These are phyloP conservation scores for Drosophila leontia DNA, from an alignment of 1,140 invertebrate genomes.

Conservation along the genomic window DNA sequence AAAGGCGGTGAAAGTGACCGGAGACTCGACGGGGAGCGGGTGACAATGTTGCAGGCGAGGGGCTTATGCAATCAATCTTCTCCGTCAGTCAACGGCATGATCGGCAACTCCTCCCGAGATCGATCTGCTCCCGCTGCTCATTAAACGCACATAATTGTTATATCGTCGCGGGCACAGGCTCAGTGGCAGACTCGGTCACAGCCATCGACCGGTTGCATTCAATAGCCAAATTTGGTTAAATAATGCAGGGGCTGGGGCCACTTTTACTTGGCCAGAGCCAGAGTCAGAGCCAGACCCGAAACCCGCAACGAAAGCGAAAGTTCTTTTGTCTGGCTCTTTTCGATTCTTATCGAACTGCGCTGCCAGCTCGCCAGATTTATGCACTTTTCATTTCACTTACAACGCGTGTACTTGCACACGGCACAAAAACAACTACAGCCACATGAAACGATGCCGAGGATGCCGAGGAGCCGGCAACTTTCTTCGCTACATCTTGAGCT, in stretches of 20 bases:
- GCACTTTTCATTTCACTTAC: conserved; percentile 83
- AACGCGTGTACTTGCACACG: conserved; percentile 42
- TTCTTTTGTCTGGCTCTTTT: conserved; percentile 75
- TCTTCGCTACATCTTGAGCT: conserved; percentile 48
- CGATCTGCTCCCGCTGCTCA: conserved; percentile 59
- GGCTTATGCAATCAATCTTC: conserved; percentile 70
- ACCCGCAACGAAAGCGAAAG: conserved; percentile 74
- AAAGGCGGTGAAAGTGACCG: conserved; percentile 64
- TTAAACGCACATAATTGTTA: conserved; percentile 79
- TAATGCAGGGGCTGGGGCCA: conserved; percentile 59
- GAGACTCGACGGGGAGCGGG: conserved; percentile 39
- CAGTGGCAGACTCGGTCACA: not conserved
- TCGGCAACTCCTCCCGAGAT: conserved; percentile 53
- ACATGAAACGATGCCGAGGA: conserved; percentile 66
- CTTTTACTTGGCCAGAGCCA: conserved; percentile 63
- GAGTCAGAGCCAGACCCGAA: not conserved
- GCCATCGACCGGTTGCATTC: conserved; percentile 74
- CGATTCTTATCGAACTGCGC: conserved; percentile 70
- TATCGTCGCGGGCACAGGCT: conserved; percentile 42
- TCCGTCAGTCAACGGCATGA: conserved; percentile 58
- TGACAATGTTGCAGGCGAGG: conserved; percentile 63
- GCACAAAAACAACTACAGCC: conserved; percentile 2
- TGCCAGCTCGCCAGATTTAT: conserved; percentile 69
- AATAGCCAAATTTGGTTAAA: conserved; percentile 80
- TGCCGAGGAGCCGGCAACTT: conserved; percentile 55